These are phyloP conservation scores for Drosophila sordidapex DNA, from an alignment of 2,888 invertebrate species.

Conservation along the genomic window DNA sequence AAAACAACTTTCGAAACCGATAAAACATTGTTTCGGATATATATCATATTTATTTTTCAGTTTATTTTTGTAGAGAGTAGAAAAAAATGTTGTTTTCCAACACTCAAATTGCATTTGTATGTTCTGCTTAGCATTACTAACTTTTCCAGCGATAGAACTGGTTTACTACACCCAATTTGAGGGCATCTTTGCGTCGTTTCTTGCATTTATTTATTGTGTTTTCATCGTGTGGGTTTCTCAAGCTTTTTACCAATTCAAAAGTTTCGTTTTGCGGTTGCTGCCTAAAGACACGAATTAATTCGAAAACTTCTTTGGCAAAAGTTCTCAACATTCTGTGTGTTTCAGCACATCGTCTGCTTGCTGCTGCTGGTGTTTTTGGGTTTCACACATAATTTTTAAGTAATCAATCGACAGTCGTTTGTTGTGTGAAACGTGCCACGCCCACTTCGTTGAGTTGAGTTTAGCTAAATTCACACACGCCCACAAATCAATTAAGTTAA, in stretches of 20 bases:
- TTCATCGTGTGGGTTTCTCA: conserved; percentile 27
- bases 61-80: no score
- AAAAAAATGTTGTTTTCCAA: background rate
- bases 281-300: conserved; percentile 67
- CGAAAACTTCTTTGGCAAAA: conserved; percentile 57
- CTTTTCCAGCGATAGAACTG: background rate
- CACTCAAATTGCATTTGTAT: background rate
- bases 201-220: conserved; percentile 46
- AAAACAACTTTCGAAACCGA: background rate
- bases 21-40: no score
- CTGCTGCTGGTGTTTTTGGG: conserved; percentile 22
- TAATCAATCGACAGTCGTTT: conserved; percentile 61
- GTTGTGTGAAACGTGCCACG: conserved; percentile 12
- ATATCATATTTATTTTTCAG: no score
- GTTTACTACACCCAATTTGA: background rate
- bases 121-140: background rate
- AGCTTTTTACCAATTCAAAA: conserved; percentile 41
- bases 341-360: conserved; percentile 5
- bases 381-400: conserved; percentile 78
- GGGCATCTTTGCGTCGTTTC: conserved; percentile 26
- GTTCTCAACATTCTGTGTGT: conserved; percentile 25
- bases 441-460: background rate
- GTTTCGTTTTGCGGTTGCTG: conserved; percentile 54
- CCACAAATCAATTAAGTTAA: conserved; percentile 72
- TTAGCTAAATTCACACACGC: conserved; percentile 9